Base-by-base conservation (phyloP, 1,140 invertebrate genomes). In the Heterodera carotae region DNA sequence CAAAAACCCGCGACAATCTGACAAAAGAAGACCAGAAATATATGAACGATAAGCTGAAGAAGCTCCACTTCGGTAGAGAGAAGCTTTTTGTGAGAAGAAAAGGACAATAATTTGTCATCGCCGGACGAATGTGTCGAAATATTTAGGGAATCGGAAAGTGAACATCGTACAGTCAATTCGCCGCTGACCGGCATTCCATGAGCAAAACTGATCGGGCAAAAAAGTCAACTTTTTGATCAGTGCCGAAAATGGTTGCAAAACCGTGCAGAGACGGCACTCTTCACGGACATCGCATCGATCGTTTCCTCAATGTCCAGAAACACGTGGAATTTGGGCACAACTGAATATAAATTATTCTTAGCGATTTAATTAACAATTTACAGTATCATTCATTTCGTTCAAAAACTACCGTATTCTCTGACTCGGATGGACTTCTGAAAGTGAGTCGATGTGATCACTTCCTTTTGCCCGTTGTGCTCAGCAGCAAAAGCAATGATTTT, bases 171-270 rank as follows among this genome's bases (percentile, higher is more conserved):
- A 0, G 72, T 59, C 36, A 74, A 62, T 56, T 74, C 72, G 39
- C 72, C 72, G n/a, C 31, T 74, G 27, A 74, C 72, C 25, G 39
- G 59, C 72, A 74, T 31, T 74, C 72, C 72, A 34, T 74, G 72
- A 6, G 72, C 72, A 74, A 74, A 74, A 56, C 72, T 71, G 34
- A 71, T 70, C 18, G 12, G n/a, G n/a, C n/a, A n/a, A 15, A 53
- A 62, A 73, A 33, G 62, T 29, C n/a, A 25, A 53, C 4, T 34
- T 25, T 15, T 31, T 56, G 22, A 56, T 22, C 5, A 56, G 22
- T 4, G 31, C 33, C 29, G 22, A 33, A 22, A 36, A 15, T 4
- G 15, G 34, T n/a, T n/a, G 15, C 60, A 31, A 56, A 56, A 74
- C 56, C 33, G 59, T n/a, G 48, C 33, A 36, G 25, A 31, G 15